Evolutionary conservation across 2,888 invertebrate species (phyloP).

Genomic region (Drosophila recens): DNA sequence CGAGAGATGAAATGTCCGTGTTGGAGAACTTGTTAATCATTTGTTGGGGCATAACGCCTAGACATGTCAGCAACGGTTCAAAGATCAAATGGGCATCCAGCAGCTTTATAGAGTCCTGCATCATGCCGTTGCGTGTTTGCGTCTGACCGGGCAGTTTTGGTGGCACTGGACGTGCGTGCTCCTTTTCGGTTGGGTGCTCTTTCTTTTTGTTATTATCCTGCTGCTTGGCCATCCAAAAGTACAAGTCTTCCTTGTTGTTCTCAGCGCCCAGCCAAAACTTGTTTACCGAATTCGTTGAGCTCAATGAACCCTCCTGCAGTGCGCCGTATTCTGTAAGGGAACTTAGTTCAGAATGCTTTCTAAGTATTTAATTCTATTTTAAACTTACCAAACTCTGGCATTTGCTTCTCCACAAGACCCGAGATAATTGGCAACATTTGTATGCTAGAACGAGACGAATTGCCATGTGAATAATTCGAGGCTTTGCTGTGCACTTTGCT

Average conservation of each 20-base stretch:
- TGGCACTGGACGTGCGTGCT: slow-evolving; percentile 86
- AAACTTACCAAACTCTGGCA: slow-evolving; percentile 83
- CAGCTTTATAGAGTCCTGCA: slow-evolving; percentile 93
- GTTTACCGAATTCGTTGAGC: slow-evolving; percentile 85
- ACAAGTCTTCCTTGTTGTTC: slow-evolving; percentile 93
- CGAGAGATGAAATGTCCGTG: slow-evolving; percentile 89
- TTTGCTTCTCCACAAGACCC: slow-evolving; percentile 84
- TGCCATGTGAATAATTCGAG: slow-evolving; percentile 84
- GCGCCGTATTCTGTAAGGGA: slow-evolving; percentile 89
- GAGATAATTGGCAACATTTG: slow-evolving; percentile 86
- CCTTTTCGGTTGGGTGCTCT: slow-evolving; percentile 85
- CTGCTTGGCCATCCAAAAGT: slow-evolving; percentile 98
- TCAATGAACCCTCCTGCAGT: slow-evolving; percentile 91
- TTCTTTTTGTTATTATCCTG: slow-evolving; percentile 86
- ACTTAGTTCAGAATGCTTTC: neutral
- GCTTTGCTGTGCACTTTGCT: slow-evolving; percentile 79
- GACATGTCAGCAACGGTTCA: slow-evolving; percentile 94
- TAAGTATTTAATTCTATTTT: neutral
- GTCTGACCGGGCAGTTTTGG: slow-evolving; percentile 86
- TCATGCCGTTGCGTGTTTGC: slow-evolving; percentile 88
- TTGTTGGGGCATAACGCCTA: slow-evolving; percentile 96
- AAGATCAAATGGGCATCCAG: slow-evolving; percentile 97
- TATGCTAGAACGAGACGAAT: slow-evolving; percentile 85
- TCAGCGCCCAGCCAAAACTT: slow-evolving; percentile 84
- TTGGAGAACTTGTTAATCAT: slow-evolving; percentile 86